Percentiles rank a stretch among this genome's conserved stretches.
phyloP scores from a whole-genome alignment of 2,888 invertebrate genomes.

The Epistrophe grossulariae region DNA sequence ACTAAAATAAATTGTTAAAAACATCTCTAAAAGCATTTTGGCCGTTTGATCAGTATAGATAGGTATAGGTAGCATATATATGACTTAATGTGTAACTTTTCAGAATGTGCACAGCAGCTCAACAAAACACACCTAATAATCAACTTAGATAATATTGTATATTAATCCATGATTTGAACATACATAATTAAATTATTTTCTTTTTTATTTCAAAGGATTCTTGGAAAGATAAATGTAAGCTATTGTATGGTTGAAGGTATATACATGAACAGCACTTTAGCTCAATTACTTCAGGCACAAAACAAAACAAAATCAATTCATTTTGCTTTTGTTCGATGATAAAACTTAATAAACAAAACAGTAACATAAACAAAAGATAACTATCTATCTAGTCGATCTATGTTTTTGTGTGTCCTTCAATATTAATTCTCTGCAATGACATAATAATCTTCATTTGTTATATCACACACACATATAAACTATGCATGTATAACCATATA shows the following conservation, averaged over 20 bases:
- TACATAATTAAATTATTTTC: neutral
- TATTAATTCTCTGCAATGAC: conserved; percentile 46
- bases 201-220: neutral
- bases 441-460: conserved; percentile 65
- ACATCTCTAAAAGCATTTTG: too few species aligned
- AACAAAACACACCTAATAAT: too few species aligned
- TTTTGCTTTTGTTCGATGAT: conserved; percentile 46
- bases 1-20: too few species aligned
- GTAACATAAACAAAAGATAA: conserved; percentile 32
- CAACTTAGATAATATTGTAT: too few species aligned
- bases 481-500: neutral
- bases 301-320: conserved; percentile 50
- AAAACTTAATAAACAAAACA: conserved; percentile 39
- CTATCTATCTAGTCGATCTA: conserved; percentile 9
- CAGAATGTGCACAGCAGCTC: too few species aligned
- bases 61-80: too few species aligned
- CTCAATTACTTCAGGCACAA: conserved; percentile 18
- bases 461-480: conserved; percentile 7
- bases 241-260: neutral
- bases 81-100: too few species aligned
- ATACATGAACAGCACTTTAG: neutral
- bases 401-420: conserved; percentile 12
- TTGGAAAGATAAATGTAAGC: neutral
- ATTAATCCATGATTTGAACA: neutral
- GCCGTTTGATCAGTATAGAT: too few species aligned